Conservation (phyloP, 2,113 vertebrate genomes). For the Nycticebus coucang region DNA sequence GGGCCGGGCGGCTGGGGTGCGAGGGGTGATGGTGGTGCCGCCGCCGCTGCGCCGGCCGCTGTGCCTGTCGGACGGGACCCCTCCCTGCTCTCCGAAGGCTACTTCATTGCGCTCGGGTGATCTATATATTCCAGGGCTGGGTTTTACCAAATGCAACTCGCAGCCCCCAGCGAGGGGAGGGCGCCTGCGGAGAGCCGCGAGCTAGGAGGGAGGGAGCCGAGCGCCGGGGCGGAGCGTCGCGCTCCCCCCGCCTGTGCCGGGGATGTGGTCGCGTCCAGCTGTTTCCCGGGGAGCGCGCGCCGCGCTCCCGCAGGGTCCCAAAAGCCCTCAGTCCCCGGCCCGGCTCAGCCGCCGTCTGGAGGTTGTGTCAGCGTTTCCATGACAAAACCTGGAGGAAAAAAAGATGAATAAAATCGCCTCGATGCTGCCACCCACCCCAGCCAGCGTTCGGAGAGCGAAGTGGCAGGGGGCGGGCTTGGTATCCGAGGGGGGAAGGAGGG, state of each 20-base stretch:
- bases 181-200: slow-evolving; percentile 56
- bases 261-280: slow-evolving; percentile 84
- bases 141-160: slow-evolving; percentile 73
- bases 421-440: slow-evolving; percentile 41
- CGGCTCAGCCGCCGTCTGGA: slow-evolving; percentile 16
- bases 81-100: slow-evolving; percentile 70
- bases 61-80: slow-evolving; percentile 54
- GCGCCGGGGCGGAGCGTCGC: slow-evolving; percentile 70
- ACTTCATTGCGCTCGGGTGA: slow-evolving; percentile 78
- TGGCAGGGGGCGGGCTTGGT: background rate
- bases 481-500: background rate
- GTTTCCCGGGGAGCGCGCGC: slow-evolving; percentile 75
- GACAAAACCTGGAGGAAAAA: slow-evolving; percentile 66
- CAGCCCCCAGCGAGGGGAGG: slow-evolving; percentile 70
- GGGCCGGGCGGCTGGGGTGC: slow-evolving; percentile 53
- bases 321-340: slow-evolving; percentile 58
- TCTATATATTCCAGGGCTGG: slow-evolving; percentile 78
- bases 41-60: slow-evolving; percentile 44
- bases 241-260: slow-evolving; percentile 58
- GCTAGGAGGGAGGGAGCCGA: slow-evolving; percentile 57
- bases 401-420: background rate
- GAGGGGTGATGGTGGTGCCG: slow-evolving; percentile 41
- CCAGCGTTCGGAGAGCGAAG: background rate
- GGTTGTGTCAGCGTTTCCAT: slow-evolving; percentile 72
- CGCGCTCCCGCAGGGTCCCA: slow-evolving; percentile 78